Conservation (phyloP, 1,140 invertebrate genomes). For the Megathymus violae region DNA sequence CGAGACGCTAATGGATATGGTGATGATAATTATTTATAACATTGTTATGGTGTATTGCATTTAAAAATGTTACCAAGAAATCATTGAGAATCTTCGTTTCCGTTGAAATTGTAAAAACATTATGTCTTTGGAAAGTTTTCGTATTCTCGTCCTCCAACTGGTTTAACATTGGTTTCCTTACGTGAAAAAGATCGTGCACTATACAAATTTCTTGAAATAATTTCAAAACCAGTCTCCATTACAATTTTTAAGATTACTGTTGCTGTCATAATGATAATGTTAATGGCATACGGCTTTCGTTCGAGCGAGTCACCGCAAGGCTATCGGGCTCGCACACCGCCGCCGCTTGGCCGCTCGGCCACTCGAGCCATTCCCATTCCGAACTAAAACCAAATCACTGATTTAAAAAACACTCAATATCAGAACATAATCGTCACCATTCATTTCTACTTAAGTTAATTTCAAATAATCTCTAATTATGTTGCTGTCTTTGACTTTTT, state of each 20-base stretch:
- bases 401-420: too few species aligned
- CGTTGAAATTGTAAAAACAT: background rate
- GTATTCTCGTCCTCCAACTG: background rate
- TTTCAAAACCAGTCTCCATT: slow-evolving; percentile 36
- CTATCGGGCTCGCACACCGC: slow-evolving; percentile 19
- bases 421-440: too few species aligned
- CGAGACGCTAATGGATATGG: too few species aligned
- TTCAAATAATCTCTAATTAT: too few species aligned
- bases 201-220: slow-evolving; percentile 8
- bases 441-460: too few species aligned
- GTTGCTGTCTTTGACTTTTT: too few species aligned
- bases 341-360: too few species aligned
- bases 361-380: slow-evolving; percentile 5
- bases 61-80: background rate
- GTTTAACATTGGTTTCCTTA: background rate
- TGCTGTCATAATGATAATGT: slow-evolving; percentile 43
- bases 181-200: background rate
- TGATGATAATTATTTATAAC: too few species aligned
- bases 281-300: slow-evolving; percentile 33
- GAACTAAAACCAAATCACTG: background rate
- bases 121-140: background rate
- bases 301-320: slow-evolving; percentile 36
- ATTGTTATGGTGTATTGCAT: too few species aligned
- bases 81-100: background rate
- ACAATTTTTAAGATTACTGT: slow-evolving; percentile 38